phyloP scores from a whole-genome alignment of 2,888 invertebrate genomes.

The Euspilapteryx auroguttella region DNA sequence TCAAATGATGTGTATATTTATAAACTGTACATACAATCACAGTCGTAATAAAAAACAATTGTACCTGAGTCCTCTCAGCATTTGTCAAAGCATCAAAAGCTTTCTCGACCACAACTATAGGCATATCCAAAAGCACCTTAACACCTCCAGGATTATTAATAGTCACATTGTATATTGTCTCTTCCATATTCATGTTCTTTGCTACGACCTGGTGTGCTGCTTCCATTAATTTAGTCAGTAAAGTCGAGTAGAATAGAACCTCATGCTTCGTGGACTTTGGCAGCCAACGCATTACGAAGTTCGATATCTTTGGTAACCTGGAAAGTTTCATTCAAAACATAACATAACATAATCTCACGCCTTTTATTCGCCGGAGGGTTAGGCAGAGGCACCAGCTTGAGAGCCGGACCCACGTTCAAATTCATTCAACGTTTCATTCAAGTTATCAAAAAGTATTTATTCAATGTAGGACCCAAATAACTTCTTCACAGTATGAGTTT shows the following conservation, averaged over 20 bases:
- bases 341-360: too few relatives aligned
- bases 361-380: too few relatives aligned
- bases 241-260: slow-evolving; percentile 35
- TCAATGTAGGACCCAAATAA: too few relatives aligned
- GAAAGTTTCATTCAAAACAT: slow-evolving; percentile 9
- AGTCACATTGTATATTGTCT: slow-evolving; percentile 35
- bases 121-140: slow-evolving; percentile 21
- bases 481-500: too few relatives aligned
- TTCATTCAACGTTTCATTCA: too few relatives aligned
- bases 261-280: slow-evolving; percentile 26
- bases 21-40: neutral
- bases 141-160: slow-evolving; percentile 32
- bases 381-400: too few relatives aligned
- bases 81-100: slow-evolving; percentile 43
- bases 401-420: too few relatives aligned
- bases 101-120: slow-evolving; percentile 23
- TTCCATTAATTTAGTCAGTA: slow-evolving; percentile 36
- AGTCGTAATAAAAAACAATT: too few relatives aligned
- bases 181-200: slow-evolving; percentile 39
- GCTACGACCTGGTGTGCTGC: slow-evolving; percentile 27
- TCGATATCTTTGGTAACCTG: slow-evolving; percentile 31
- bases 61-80: slow-evolving; percentile 44
- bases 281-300: slow-evolving; percentile 28
- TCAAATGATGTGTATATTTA: neutral
- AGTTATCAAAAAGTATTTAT: too few relatives aligned